phyloP scores from a whole-genome alignment of 2,888 invertebrate genomes.

The Rhodophaea formosa region DNA sequence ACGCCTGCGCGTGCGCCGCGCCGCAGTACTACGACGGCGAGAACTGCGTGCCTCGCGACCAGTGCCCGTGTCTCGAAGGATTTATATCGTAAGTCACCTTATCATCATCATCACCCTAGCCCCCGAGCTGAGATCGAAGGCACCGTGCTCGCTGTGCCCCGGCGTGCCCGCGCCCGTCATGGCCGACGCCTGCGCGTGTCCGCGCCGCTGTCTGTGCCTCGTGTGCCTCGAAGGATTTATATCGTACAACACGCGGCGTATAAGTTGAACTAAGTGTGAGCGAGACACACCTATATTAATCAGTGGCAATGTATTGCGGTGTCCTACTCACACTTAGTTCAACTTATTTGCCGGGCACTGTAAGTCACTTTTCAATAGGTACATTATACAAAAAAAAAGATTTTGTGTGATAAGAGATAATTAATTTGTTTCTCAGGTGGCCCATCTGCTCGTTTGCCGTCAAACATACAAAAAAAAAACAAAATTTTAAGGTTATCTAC shows the following conservation, averaged over 20 bases:
- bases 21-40: slow-evolving; percentile 86
- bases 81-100: slow-evolving; percentile 72
- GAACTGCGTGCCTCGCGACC: slow-evolving; percentile 84
- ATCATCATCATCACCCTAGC: neutral
- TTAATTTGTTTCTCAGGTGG: no score
- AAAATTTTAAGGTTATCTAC: no score
- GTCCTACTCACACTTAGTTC: no score
- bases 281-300: no score
- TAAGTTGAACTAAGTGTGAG: no score
- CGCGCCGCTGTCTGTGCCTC: slow-evolving; percentile 84
- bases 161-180: slow-evolving; percentile 53
- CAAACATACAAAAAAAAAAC: no score
- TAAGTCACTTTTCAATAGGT: no score
- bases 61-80: slow-evolving; percentile 90
- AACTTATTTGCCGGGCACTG: no score
- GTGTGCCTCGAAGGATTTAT: slow-evolving; percentile 85
- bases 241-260: slow-evolving; percentile 37
- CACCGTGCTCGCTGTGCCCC: slow-evolving; percentile 76
- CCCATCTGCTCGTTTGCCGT: no score
- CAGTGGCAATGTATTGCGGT: no score
- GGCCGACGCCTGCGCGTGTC: slow-evolving; percentile 63
- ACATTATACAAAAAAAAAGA: no score
- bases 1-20: slow-evolving; percentile 71
- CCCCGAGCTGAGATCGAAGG: slow-evolving; percentile 19
- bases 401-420: no score